Evolutionary conservation across 2,888 invertebrate genomes (phyloP), one percentile per base, ranked within the genome.

Genomic region (Sarcophaga caerulescens): DNA sequence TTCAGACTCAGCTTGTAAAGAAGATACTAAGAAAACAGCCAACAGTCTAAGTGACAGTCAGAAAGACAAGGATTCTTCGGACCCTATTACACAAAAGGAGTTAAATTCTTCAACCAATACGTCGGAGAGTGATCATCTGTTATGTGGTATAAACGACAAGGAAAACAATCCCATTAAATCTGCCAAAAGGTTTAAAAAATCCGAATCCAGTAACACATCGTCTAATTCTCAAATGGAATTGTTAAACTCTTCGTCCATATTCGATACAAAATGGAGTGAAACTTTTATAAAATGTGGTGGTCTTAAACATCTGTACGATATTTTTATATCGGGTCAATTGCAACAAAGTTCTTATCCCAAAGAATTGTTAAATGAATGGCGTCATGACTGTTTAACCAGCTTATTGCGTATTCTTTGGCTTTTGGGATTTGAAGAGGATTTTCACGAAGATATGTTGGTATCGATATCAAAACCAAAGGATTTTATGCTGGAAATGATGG

Each of bases 301-400:
- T 1, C 93, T 99, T 88, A 95, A 96, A 84, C 96, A 98, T 93
- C 94, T 98, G 52, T 98, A 98, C 92, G 97, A 97, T 91, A 98
- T 98, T 88, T 98, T 98, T 93, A 96, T 97, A 95, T 97, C 97
- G 52, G 98, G 96, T 63, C 95, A 95, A 62, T 92, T 97, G 85
- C 97, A 97, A 94, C 95, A 95, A 78, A 95, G 95, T 35, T 96
- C 96, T 76, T 97, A 97, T 88, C 96, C 96, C 89, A 90, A 90
- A 68, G 93, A 92, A 71, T 84, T 91, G 12, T 88, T 92, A 3
- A 93, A 93, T 83, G 97, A 98, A 93, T 99, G 99, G 99, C 96
- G 98, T 79, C 98, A 98, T 92, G 99, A 99, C 92, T 98, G 98
- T 90, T 94, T 99, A 45, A 98, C 98, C 4, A 96, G 97, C 88